Base-by-base conservation (phyloP, 2,113 vertebrate species). In the Paralichthys olivaceus region DNA sequence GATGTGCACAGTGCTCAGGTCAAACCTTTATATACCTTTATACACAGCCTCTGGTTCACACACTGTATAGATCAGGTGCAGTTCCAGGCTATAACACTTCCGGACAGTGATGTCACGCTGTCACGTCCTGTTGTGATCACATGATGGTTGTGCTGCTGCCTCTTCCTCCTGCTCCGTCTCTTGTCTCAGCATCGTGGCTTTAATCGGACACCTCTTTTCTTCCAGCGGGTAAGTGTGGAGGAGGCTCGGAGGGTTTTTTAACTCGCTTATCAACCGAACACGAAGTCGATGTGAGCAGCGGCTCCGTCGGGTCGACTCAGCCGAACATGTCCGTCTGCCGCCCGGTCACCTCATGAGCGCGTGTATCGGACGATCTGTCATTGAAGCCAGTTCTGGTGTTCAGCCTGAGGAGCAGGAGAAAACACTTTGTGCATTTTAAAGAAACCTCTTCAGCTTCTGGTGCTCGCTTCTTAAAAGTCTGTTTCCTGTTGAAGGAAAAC, bases 111-210 rank as follows among this genome's bases (percentile, higher is more conserved):
- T 34, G 53, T 77, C 64, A 70, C 20, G 73, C 75, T 28, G 23
- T 56, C 54, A 5, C 26, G 78, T 72, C 85, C 82, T 81, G 80
- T 84, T 87, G 7, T 80, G 77, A 43, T 92, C 91, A 90, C 90
- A 87, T 92, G 91, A 92, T 43, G 56, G 45, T 88, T 80, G 84
- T 80, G 77, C 79, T 77, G 49, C 70, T 80, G 22, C 5, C 14
- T 60, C 19, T 2, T 5, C 19, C 20, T 20, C 7, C 1, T 37
- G n/a, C 25, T 45, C 23, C 6, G 34, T 0, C n/a, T 79, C 75
- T n/a, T 23, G 1, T 20, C 19, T 51, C 17, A 51, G 49, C 17
- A n/a, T 0, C 34, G 11, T 3, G 34, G 2, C 37, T 51, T 1
- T 8, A 8, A 0, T 9, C 17, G 49, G 49, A 40, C 12, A 2